Base-by-base conservation (phyloP, 2,888 invertebrate genomes). In the Amphipyra berbera region DNA sequence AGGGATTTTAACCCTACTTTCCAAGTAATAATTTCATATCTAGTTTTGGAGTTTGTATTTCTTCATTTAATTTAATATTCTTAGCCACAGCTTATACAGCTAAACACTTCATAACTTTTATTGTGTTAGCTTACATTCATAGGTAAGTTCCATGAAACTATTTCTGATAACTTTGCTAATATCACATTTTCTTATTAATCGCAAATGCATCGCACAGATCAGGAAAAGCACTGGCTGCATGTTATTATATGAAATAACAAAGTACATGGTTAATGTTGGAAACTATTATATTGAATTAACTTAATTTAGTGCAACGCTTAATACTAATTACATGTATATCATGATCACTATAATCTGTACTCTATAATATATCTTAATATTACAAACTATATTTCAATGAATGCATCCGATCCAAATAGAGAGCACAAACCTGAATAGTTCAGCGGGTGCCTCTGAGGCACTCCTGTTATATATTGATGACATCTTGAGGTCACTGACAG, bases 381-480 rank as follows among this genome's bases (percentile, higher is more conserved):
- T 38, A 63, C 52, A 44, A 63, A 66, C 67, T 48, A 7, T 61
- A 60, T 65, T 63, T 52, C 15, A 59, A 59, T 59, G 0, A 62
- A 52, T 48, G 46, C 52, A 63, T 73, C 67, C 53, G 53, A 68
- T 73, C 70, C 53, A 76, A 78, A 82, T 76, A 57, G 58, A 41
- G 55, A 77, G 80, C 87, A 95, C 95, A 89, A 92, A 95, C 96
- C 96, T 96, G 95, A 97, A 97, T 81, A 97, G 95, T 96, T 98
- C 98, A 81, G 98, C 98, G 56, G 98, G 97, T 89, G 97, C 97
- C 93, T 97, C 97, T 54, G 97, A 96, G 82, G 96, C 96, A 94
- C 95, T 97, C 89, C 96, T 96, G 92, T 98, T 98, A 94, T 98
- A 98, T 90, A 98, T 98, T 91, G 97, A 97, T 83, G 97, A 97